Percentiles rank a stretch among this genome's conserved stretches.
Conservation (phyloP, 1,140 invertebrate genomes). For the Drusus annulatus region DNA sequence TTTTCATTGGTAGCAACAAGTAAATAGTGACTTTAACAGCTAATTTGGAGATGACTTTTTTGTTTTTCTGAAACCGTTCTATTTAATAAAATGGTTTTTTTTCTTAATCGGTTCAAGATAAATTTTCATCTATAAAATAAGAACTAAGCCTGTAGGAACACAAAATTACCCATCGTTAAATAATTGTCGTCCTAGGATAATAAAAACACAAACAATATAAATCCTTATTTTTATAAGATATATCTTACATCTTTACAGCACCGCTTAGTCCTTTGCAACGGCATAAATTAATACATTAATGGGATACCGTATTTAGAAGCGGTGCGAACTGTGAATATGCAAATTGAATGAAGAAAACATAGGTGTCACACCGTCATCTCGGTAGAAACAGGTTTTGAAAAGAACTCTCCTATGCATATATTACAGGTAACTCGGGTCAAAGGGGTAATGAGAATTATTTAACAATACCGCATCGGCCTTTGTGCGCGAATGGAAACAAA, state of each 20-base stretch:
- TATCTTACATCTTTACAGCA: neutral
- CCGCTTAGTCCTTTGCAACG: conserved; percentile 2
- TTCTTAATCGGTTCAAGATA: too few species aligned
- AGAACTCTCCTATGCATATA: conserved; percentile 11
- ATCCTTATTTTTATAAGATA: neutral
- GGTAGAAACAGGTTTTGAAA: conserved; percentile 51
- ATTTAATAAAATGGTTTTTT: too few species aligned
- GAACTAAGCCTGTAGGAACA: too few species aligned
- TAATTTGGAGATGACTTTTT: too few species aligned
- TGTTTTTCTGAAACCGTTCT: too few species aligned
- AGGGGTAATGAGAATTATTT: conserved; percentile 48
- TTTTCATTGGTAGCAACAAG: too few species aligned
- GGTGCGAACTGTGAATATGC: conserved; percentile 43
- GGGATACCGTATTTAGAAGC: conserved; percentile 21
- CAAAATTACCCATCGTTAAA: too few species aligned
- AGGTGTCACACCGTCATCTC: conserved; percentile 48
- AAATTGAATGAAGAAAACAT: conserved; percentile 44
- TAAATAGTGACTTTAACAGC: too few species aligned
- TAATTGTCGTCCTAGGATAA: neutral
- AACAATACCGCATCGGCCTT: conserved; percentile 49
- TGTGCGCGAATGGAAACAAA: conserved; percentile 48
- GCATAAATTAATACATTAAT: conserved; percentile 29
- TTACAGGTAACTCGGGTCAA: conserved; percentile 1
- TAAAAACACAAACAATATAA: neutral
- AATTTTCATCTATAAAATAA: too few species aligned